Conservation (phyloP, 2,888 invertebrate genomes). For the Ochropacha duplaris region DNA sequence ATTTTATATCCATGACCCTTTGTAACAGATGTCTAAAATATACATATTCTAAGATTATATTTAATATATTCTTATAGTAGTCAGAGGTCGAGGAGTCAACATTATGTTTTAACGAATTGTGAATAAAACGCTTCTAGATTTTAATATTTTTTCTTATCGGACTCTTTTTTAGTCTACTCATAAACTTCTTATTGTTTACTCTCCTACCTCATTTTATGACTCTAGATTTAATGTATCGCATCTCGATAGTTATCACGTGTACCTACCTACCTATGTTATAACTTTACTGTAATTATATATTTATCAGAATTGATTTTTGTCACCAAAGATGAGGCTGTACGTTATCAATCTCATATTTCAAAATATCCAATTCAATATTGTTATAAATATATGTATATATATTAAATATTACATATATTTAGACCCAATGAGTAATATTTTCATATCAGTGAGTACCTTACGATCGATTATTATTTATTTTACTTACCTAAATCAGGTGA, state of each 20-base stretch:
- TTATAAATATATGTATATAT: too few relatives aligned
- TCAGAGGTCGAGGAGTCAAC: slow-evolving; percentile 1
- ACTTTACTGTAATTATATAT: slow-evolving; percentile 28
- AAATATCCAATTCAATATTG: slow-evolving; percentile 37
- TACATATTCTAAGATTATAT: slow-evolving; percentile 19
- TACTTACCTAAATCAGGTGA: slow-evolving; percentile 47
- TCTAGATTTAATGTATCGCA: slow-evolving; percentile 57
- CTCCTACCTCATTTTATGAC: slow-evolving; percentile 78
- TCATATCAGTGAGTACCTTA: slow-evolving; percentile 69
- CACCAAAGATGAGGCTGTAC: slow-evolving; percentile 79
- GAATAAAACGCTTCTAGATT: slow-evolving; percentile 25
- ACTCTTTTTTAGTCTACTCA: slow-evolving; percentile 54
- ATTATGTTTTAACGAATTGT: slow-evolving; percentile 20
- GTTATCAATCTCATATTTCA: slow-evolving; percentile 25
- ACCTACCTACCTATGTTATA: slow-evolving; percentile 28
- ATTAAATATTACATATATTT: slow-evolving; percentile 25
- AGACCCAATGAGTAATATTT: slow-evolving; percentile 40
- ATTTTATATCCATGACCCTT: slow-evolving; percentile 5
- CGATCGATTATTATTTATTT: slow-evolving; percentile 34
- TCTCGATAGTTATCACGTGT: slow-evolving; percentile 44
- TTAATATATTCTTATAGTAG: slow-evolving; percentile 7
- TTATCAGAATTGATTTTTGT: slow-evolving; percentile 51
- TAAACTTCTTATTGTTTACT: slow-evolving; percentile 57
- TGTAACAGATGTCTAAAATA: slow-evolving; percentile 27
- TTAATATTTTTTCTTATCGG: slow-evolving; percentile 26